Evolutionary conservation across 2,888 invertebrate genomes (phyloP).

Genomic region (Lordiphosa andalusiaca): DNA sequence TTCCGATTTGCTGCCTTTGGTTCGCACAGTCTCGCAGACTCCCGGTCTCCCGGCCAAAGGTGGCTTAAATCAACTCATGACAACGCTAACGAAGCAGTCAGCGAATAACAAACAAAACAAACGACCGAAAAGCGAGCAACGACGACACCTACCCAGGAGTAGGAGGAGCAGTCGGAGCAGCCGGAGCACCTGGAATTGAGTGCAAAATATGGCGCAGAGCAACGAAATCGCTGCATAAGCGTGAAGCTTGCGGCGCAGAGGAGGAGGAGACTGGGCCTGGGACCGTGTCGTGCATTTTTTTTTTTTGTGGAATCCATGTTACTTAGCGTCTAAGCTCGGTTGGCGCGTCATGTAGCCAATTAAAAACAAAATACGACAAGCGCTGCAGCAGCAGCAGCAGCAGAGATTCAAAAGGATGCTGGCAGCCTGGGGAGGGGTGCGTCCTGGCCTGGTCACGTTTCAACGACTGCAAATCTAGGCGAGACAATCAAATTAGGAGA

Average conservation of each 20-base stretch:
- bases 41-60: constrained; percentile 37
- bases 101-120: constrained; percentile 59
- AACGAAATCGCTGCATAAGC: constrained; percentile 9
- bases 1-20: constrained; percentile 5
- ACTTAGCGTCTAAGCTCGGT: constrained; percentile 60
- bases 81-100: constrained; percentile 74
- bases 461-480: constrained; percentile 60
- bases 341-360: constrained; percentile 75
- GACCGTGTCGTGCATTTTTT: constrained; percentile 47
- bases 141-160: constrained; percentile 24
- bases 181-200: constrained; percentile 59
- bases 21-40: constrained; percentile 1
- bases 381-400: constrained; percentile 25
- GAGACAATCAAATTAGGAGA: constrained; percentile 70
- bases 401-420: constrained; percentile 43
- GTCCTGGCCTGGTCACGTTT: constrained; percentile 65
- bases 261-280: constrained; percentile 11
- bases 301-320: constrained; percentile 69
- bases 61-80: constrained; percentile 71
- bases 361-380: constrained; percentile 73
- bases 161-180: constrained; percentile 3
- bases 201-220: constrained; percentile 68
- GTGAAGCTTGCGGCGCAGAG: constrained; percentile 1
- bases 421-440: constrained; percentile 33
- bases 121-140: constrained; percentile 44